phyloP scores from a whole-genome alignment of 2,113 vertebrate genomes.

The Anarrhichthys ocellatus region DNA sequence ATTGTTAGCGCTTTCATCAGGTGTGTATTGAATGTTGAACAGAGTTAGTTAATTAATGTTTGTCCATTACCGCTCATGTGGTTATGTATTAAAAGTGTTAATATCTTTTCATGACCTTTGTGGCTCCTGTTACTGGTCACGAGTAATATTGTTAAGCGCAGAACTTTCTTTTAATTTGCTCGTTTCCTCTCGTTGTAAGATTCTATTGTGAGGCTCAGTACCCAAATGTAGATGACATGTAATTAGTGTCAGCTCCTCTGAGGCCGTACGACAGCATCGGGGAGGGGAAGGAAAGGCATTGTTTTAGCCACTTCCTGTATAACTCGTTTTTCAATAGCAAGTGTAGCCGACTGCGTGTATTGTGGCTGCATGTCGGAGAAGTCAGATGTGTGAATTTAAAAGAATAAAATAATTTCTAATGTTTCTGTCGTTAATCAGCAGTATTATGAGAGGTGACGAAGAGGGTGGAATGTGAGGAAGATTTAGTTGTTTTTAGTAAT shows the following conservation, averaged over 20 bases:
- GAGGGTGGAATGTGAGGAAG: not conserved
- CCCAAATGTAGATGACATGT: slow-evolving; percentile 48
- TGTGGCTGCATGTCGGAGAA: slow-evolving; percentile 27
- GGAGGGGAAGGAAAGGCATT: slow-evolving; percentile 58
- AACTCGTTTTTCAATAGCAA: slow-evolving; percentile 75
- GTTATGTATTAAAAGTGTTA: slow-evolving; percentile 1
- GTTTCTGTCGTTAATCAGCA: not conserved
- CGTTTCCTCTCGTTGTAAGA: not conserved
- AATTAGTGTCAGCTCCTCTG: slow-evolving; percentile 46
- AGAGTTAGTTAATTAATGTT: not conserved
- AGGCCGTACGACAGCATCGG: slow-evolving; percentile 36
- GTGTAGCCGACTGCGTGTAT: slow-evolving; percentile 19
- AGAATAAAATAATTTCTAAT: not conserved
- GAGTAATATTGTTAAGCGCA: not conserved
- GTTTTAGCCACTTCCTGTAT: slow-evolving; percentile 76
- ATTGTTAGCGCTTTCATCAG: not conserved
- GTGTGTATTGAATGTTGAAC: not conserved
- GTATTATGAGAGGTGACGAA: not conserved
- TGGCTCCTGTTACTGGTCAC: not conserved
- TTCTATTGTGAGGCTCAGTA: slow-evolving; percentile 11
- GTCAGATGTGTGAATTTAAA: not conserved
- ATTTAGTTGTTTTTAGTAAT: not conserved
- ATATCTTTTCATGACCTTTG: not conserved
- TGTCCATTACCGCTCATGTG: not conserved
- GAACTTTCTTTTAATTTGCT: not conserved